Evolutionary conservation across 2,888 invertebrate genomes (phyloP).

Genomic region (Chydorus sphaericus): DNA sequence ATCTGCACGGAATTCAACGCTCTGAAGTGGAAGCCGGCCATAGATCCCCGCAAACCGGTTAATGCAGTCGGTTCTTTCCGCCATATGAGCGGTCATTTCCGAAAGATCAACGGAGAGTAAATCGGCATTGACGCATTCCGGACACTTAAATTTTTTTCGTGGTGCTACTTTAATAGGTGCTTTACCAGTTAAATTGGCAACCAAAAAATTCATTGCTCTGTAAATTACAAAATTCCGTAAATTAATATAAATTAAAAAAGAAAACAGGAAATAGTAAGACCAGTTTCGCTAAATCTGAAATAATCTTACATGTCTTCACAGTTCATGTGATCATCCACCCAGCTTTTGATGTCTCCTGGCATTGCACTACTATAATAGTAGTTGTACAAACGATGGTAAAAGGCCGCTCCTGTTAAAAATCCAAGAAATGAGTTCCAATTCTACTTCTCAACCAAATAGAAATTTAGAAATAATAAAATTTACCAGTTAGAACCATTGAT

Average conservation of each 20-base stretch:
- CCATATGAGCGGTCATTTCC: conserved; percentile 49
- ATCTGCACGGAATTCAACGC: conserved; percentile 87
- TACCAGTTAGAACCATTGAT: conserved; percentile 91
- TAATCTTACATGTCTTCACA: conserved; percentile 66
- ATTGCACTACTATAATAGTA: conserved; percentile 80
- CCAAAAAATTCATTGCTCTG: conserved; percentile 88
- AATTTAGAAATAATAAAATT: conserved; percentile 89
- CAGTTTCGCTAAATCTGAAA: not conserved
- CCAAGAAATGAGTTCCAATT: not conserved
- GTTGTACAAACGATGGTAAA: conserved; percentile 56
- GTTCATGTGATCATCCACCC: conserved; percentile 93
- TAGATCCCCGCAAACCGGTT: conserved; percentile 62
- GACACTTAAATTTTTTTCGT: conserved; percentile 91
- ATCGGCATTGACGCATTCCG: conserved; percentile 82
- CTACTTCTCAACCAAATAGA: conserved; percentile 1
- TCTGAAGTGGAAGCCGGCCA: conserved; percentile 70
- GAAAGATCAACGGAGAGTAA: conserved; percentile 83
- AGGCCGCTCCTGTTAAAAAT: conserved; percentile 12
- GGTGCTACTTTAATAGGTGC: conserved; percentile 87
- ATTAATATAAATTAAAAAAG: not conserved
- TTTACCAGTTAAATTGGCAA: conserved; percentile 82
- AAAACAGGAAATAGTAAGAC: not conserved
- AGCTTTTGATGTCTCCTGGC: conserved; percentile 66
- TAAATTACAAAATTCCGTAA: not conserved
- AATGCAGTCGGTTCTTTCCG: conserved; percentile 78